Percentiles rank a stretch among this genome's conserved stretches.
Evolutionary conservation across 2,888 invertebrate species (phyloP).

Genomic region (Yponomeuta cagnagella): DNA sequence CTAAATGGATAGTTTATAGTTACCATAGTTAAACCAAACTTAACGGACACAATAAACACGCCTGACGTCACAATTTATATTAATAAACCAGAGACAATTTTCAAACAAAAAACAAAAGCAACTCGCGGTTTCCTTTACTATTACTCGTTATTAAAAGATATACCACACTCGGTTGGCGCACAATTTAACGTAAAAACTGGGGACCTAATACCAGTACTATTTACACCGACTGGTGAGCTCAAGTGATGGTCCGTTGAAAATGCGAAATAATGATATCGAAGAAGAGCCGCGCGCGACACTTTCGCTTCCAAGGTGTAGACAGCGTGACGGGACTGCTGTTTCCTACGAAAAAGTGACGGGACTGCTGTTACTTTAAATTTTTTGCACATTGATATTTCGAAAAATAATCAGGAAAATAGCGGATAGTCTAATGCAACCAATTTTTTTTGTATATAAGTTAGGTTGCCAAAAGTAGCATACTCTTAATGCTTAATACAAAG

Average conservation of each 20-base stretch:
- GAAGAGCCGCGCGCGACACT: background rate
- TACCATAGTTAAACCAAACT: no score
- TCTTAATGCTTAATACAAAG: no score
- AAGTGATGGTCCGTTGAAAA: background rate
- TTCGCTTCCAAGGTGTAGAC: background rate
- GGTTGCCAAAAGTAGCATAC: no score
- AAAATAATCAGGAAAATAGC: no score
- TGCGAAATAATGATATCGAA: background rate
- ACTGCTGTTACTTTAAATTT: no score
- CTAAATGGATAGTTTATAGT: no score
- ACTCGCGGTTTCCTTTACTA: background rate
- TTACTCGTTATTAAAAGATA: background rate
- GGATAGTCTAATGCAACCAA: no score
- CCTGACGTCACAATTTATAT: no score
- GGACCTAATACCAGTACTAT: background rate
- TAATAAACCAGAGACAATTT: background rate
- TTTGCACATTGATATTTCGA: no score
- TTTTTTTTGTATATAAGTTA: no score
- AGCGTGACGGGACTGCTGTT: background rate
- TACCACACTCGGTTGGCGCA: background rate
- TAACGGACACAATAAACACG: no score
- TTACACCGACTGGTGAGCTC: background rate
- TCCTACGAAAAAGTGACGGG: no score
- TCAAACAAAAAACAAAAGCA: background rate
- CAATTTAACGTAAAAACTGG: background rate